These are phyloP conservation scores for Limenitis camilla DNA, from an alignment of 2,888 invertebrate genomes.

Conservation along the genomic window DNA sequence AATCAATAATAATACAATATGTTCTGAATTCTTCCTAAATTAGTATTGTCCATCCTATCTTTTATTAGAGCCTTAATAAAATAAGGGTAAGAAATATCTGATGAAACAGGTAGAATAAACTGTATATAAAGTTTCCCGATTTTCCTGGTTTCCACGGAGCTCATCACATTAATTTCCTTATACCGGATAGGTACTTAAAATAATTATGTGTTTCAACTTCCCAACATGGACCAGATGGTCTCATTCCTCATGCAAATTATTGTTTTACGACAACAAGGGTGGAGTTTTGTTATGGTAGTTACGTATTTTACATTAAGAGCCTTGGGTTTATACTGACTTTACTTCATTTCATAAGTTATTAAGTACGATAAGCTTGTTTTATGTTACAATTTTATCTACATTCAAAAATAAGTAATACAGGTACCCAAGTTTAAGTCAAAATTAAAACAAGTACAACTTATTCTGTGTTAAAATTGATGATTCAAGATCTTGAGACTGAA, in stretches of 20 bases:
- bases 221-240: slow-evolving; percentile 20
- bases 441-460: no score
- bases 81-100: no score
- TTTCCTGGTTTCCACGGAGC: background rate
- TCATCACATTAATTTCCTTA: background rate
- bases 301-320: slow-evolving; percentile 6
- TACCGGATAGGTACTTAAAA: slow-evolving; percentile 2
- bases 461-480: no score
- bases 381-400: background rate
- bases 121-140: background rate
- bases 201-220: slow-evolving; percentile 20
- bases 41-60: no score
- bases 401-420: no score
- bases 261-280: slow-evolving; percentile 21
- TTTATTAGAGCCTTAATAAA: no score
- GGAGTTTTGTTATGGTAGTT: slow-evolving; percentile 2
- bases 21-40: no score
- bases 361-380: background rate
- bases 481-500: no score
- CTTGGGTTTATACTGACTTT: background rate
- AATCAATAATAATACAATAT: no score
- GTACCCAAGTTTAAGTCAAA: no score
- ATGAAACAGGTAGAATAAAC: background rate
- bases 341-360: background rate
- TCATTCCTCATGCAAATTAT: slow-evolving; percentile 26